Conservation (phyloP, 2,888 invertebrate species). For the Pseudococcus viburni region DNA sequence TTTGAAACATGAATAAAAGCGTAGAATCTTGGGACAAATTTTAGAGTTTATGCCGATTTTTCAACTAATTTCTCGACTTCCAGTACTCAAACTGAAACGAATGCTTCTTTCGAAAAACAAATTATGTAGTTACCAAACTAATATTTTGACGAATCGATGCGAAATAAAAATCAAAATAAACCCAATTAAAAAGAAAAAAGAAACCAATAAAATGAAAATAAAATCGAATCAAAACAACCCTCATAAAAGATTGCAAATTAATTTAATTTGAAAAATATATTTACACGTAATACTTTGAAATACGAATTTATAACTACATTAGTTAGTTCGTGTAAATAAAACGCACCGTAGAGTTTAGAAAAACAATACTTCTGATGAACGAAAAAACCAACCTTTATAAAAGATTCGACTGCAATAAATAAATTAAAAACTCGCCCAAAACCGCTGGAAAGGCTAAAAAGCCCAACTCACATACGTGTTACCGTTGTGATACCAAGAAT, state of each 20-base stretch:
- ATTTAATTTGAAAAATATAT: constrained; percentile 24
- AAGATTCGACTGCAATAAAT: constrained; percentile 25
- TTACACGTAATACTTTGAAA: constrained; percentile 32
- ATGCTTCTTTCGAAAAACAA: too few species aligned
- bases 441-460: neutral
- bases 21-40: too few species aligned
- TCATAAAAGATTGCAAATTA: neutral
- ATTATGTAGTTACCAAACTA: too few species aligned
- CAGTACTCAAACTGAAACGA: too few species aligned
- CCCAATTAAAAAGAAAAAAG: neutral
- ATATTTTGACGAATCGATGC: too few species aligned
- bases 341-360: neutral
- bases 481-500: constrained; percentile 94
- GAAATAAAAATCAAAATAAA: neutral
- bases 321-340: neutral
- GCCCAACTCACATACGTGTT: constrained; percentile 83
- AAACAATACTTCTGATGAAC: constrained; percentile 39
- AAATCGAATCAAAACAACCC: neutral
- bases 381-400: constrained; percentile 22
- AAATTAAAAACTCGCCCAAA: constrained; percentile 19
- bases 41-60: too few species aligned
- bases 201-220: neutral
- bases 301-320: constrained; percentile 5
- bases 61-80: too few species aligned
- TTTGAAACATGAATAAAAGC: too few species aligned